Conservation (phyloP, 2,113 vertebrate species). For the Gnathonemus longibarbis region DNA sequence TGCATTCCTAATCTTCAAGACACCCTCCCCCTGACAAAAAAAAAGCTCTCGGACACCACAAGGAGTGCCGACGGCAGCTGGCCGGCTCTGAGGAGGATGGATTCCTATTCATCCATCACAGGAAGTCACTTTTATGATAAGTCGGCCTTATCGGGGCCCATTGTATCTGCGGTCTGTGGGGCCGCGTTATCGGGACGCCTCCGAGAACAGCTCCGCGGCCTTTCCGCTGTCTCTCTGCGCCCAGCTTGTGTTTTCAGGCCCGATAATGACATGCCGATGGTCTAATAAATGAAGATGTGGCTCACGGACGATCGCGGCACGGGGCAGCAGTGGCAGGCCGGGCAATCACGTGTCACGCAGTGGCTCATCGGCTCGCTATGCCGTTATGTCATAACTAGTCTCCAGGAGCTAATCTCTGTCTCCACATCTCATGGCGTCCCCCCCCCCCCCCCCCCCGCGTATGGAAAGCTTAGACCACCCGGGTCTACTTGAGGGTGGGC, state of each 20-base stretch:
- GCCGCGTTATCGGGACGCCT: neutral
- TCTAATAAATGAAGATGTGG: neutral
- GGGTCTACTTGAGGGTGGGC: neutral
- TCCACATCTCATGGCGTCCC: neutral
- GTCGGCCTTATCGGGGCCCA: neutral
- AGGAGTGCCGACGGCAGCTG: neutral
- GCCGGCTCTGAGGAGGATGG: neutral
- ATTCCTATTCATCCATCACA: neutral
- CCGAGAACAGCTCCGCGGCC: neutral
- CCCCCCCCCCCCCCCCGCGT: no score
- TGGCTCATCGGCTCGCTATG: neutral
- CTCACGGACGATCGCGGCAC: no score
- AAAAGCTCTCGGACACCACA: neutral
- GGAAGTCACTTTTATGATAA: constrained; percentile 8
- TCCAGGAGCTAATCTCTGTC: neutral
- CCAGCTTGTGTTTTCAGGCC: neutral
- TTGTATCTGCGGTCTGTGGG: neutral
- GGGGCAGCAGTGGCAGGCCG: neutral
- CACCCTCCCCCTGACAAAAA: neutral
- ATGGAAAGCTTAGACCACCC: neutral
- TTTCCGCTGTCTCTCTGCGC: neutral
- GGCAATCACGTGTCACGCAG: neutral
- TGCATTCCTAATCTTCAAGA: neutral
- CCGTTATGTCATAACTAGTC: neutral
- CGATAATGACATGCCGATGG: neutral